These are phyloP conservation scores for Merops nubicus DNA, from an alignment of 2,113 vertebrate species.

Conservation along the genomic window DNA sequence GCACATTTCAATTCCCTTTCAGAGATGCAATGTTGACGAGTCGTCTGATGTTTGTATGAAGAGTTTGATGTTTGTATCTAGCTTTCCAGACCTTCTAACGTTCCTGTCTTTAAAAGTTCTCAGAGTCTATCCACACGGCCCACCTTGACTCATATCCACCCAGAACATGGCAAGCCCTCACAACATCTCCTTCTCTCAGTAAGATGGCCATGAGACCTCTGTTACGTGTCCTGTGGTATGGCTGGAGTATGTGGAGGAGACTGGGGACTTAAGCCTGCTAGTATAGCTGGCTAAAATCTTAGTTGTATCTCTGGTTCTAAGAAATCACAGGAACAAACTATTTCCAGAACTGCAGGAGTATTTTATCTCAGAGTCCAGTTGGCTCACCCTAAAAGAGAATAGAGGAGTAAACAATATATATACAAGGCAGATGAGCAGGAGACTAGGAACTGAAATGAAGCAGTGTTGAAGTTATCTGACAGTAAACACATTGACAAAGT, in stretches of 20 bases:
- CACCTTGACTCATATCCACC: neutral
- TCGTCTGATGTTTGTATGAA: neutral
- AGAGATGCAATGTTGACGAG: rapidly evolving
- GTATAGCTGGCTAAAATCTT: neutral
- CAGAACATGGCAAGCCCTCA: neutral
- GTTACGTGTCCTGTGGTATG: rapidly evolving
- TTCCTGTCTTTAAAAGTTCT: neutral
- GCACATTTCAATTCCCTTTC: neutral
- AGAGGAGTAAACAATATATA: neutral
- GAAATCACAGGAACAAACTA: neutral
- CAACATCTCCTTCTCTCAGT: neutral
- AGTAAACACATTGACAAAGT: neutral
- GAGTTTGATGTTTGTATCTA: neutral
- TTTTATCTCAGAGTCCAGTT: neutral
- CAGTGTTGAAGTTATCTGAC: neutral
- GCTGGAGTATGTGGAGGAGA: neutral
- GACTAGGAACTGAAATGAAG: neutral
- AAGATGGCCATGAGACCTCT: neutral
- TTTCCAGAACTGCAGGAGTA: neutral
- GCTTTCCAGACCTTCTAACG: neutral
- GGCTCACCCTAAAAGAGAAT: neutral
- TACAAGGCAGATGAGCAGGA: neutral
- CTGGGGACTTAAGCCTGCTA: neutral
- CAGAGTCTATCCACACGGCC: rapidly evolving
- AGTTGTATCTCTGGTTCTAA: neutral